Base-by-base conservation (phyloP, 1,140 invertebrate genomes). In the Aphis craccivora region DNA sequence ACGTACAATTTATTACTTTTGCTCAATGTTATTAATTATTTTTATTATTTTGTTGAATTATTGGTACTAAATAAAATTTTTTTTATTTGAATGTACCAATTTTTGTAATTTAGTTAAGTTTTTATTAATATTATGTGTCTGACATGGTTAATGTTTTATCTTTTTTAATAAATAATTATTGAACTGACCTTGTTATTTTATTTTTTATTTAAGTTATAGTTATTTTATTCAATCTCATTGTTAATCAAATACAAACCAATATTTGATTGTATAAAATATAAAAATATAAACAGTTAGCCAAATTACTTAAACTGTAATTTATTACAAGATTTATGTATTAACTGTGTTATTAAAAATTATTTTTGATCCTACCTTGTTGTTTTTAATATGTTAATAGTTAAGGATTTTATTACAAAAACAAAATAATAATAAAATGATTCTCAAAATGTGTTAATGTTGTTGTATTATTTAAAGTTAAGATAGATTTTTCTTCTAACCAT, bases 11-110 rank as follows among this genome's bases (percentile, higher is more conserved):
- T 23, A 53, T 89, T 89, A 53, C 45, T 89, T 60, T 60, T 90
- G 88, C 88, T 90, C 88, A 90, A 90, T 60, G 14, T 76, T 18
- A n/a, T 76, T 67, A 67, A 18, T 67, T 76, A n/a, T 76, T n/a
- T 60, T 90, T 86, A 89, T 90, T 30, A 30, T 60, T 43, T 89
- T 89, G 51, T 53, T 89, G 25, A 60, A 90, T 60, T 60, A 55
- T 25, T 60, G 88, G 14, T 90, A 60, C 23, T 14, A 55, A 43
- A 11, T 90, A 37, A 89, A 4, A 23, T 40, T 30, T 40, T 40
- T 60, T 60, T 53, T 89, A 40, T 60, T 37, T 90, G 30, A 18
- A n/a, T 76, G 60, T n/a, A 40, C 2, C 1, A 7, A 23, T 43
- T 60, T 40, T 90, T 40, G 43, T 43, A 40, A 84, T 11, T n/a